Evolutionary conservation across 2,888 invertebrate species (phyloP).

Genomic region (Machimus rusticus): DNA sequence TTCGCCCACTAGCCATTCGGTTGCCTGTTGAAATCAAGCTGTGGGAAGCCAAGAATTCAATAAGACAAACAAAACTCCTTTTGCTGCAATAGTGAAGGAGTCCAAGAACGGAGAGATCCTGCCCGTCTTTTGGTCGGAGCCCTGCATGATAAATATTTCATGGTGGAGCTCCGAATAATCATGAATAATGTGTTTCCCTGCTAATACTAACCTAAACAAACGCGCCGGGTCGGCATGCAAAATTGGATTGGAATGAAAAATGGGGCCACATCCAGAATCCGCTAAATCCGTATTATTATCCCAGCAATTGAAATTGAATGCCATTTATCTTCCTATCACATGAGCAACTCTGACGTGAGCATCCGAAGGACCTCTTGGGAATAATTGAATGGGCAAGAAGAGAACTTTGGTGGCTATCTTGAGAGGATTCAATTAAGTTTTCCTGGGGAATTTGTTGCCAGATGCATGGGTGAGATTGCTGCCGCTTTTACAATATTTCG

Average conservation of each 20-base stretch:
- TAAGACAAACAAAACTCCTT: background rate
- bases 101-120: background rate
- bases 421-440: background rate
- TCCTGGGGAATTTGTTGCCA: background rate
- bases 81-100: background rate
- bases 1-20: background rate
- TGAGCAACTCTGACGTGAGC: background rate
- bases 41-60: background rate
- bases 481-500: background rate
- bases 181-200: constrained; percentile 21
- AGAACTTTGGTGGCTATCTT: background rate
- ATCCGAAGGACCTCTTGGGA: background rate
- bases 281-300: constrained; percentile 29
- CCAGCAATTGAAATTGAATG: constrained; percentile 17
- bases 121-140: background rate
- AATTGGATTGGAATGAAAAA: constrained; percentile 21
- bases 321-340: constrained; percentile 19
- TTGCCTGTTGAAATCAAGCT: background rate
- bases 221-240: background rate
- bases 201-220: constrained; percentile 5
- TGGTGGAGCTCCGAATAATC: background rate
- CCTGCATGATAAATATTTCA: constrained; percentile 11
- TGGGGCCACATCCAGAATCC: background rate
- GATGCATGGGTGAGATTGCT: background rate
- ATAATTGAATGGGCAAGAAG: background rate